These are phyloP conservation scores for Tetranychus piercei DNA, from an alignment of 2,888 invertebrate genomes.

Conservation along the genomic window DNA sequence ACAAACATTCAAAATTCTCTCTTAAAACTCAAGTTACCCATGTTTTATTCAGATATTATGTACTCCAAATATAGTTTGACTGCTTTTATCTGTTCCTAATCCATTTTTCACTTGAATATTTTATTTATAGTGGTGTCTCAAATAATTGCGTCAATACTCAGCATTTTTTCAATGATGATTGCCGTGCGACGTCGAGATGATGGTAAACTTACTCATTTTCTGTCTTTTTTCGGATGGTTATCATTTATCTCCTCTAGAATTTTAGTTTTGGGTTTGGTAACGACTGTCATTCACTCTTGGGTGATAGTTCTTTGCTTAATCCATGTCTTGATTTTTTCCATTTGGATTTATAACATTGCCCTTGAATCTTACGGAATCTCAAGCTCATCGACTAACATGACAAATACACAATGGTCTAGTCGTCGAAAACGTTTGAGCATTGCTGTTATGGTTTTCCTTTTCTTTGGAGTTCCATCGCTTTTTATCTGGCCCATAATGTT, in stretches of 20 bases:
- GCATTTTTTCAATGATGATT: conserved; percentile 26
- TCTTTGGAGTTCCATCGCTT: conserved; percentile 28
- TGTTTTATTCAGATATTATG: no score
- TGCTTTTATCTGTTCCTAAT: not conserved
- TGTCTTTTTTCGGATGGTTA: conserved; percentile 23
- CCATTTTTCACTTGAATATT: not conserved
- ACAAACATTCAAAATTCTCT: not conserved
- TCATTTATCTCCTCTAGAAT: conserved; percentile 25
- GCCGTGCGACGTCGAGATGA: conserved; percentile 27
- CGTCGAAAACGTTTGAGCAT: conserved; percentile 13
- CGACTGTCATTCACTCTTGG: conserved; percentile 24
- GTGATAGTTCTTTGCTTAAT: conserved; percentile 22
- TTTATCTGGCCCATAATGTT: conserved; percentile 28
- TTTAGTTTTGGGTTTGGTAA: conserved; percentile 24
- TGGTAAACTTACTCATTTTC: conserved; percentile 24
- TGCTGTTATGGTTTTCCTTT: conserved; percentile 24
- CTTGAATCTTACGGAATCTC: conserved; percentile 20
- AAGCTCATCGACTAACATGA: not conserved
- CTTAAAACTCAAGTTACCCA: not conserved
- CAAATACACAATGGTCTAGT: not conserved
- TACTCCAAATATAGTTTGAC: not conserved
- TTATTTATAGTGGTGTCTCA: conserved; percentile 23
- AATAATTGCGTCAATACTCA: conserved; percentile 25
- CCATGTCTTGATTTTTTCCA: conserved; percentile 23
- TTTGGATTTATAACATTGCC: conserved; percentile 25